These are phyloP conservation scores for Takifugu rubripes DNA, from an alignment of 2,797 vertebrate genomes.

Conservation along the genomic window DNA sequence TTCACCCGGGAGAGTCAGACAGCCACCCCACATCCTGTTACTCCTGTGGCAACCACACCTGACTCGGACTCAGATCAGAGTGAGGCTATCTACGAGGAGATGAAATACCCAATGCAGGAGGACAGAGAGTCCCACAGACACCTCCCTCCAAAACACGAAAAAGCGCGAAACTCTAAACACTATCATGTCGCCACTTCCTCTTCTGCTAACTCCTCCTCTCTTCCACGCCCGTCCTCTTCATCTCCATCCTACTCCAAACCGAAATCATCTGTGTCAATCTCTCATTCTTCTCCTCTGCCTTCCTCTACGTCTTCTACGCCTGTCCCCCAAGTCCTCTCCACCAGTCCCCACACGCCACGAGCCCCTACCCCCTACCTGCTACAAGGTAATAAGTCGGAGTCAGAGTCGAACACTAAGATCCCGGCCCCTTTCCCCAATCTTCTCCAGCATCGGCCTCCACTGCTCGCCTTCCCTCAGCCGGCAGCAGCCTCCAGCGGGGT, in stretches of 20 bases:
- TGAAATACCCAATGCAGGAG: constrained; percentile 86
- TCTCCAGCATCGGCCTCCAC: constrained; percentile 86
- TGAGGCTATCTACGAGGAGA: constrained; percentile 93
- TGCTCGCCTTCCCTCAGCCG: constrained; percentile 88
- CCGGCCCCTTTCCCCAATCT: constrained; percentile 91
- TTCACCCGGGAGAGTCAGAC: constrained; percentile 79
- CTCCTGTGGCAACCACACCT: constrained; percentile 73
- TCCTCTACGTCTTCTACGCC: constrained; percentile 77
- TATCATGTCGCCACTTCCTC: constrained; percentile 65
- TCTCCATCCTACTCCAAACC: constrained; percentile 78
- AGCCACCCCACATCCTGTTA: constrained; percentile 72
- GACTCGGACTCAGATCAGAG: constrained; percentile 91
- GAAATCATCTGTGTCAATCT: constrained; percentile 75
- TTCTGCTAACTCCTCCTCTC: constrained; percentile 66
- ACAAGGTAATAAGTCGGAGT: constrained; percentile 72
- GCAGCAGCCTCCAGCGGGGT: constrained; percentile 80
- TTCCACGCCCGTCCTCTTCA: constrained; percentile 70
- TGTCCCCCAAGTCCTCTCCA: constrained; percentile 73
- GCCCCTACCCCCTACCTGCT: constrained; percentile 80
- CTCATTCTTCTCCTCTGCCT: constrained; percentile 76
- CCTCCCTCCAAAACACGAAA: constrained; percentile 70
- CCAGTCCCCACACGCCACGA: constrained; percentile 80
- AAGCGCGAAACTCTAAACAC: constrained; percentile 73
- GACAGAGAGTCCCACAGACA: constrained; percentile 73
- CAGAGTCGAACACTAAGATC: constrained; percentile 81